phyloP scores from a whole-genome alignment of 2,888 invertebrate genomes.

The Polyommatus iphigenia region DNA sequence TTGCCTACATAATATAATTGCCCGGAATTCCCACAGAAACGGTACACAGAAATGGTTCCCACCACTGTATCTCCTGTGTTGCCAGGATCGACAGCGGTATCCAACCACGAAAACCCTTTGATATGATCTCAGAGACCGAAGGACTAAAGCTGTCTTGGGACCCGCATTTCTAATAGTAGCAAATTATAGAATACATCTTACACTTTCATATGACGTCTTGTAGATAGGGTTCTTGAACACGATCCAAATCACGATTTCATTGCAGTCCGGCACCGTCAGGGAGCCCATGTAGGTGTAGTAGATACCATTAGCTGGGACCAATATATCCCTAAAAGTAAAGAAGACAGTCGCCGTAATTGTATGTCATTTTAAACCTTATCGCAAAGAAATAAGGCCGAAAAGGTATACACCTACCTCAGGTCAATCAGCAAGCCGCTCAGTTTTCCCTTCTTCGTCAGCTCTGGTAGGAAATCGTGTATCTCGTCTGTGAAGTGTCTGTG shows the following conservation, averaged over 20 bases:
- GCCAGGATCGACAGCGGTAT: too few relatives aligned
- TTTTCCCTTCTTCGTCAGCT: conserved; percentile 52
- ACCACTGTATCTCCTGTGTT: too few relatives aligned
- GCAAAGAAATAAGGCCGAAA: not conserved
- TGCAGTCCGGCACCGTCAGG: conserved; percentile 86
- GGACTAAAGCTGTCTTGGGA: too few relatives aligned
- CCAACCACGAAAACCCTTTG: too few relatives aligned
- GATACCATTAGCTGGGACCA: conserved; percentile 75
- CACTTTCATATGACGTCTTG: conserved; percentile 65
- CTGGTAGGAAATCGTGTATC: conserved; percentile 55
- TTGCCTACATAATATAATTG: too few relatives aligned
- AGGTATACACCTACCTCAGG: conserved; percentile 51
- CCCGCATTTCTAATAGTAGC: too few relatives aligned
- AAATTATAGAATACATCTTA: conserved; percentile 43
- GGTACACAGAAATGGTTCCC: too few relatives aligned
- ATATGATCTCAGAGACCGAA: too few relatives aligned
- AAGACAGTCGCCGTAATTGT: too few relatives aligned
- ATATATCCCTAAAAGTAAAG: conserved; percentile 62
- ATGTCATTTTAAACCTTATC: not conserved
- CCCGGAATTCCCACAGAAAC: too few relatives aligned
- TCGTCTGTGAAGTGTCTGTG: conserved; percentile 50
- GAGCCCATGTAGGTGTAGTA: conserved; percentile 87
- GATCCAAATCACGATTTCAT: conserved; percentile 88
- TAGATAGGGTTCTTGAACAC: conserved; percentile 66
- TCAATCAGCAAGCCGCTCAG: conserved; percentile 60